phyloP scores from a whole-genome alignment of 2,888 invertebrate species.

The Phanerotoma sp. region DNA sequence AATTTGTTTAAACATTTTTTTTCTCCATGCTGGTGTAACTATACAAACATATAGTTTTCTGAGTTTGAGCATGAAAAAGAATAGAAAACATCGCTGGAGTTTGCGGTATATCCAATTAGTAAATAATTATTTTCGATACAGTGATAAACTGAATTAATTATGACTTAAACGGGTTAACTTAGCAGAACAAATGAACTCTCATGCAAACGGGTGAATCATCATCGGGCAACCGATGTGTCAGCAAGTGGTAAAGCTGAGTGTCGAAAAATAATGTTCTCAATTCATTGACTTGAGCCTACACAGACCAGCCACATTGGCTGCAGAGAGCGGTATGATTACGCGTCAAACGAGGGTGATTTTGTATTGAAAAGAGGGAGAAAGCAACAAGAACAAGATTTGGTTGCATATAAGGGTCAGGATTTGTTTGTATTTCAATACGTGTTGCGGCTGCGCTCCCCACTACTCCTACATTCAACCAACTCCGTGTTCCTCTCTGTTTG shows the following conservation, averaged over 20 bases:
- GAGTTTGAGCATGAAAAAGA: too few relatives aligned
- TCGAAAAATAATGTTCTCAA: constrained; percentile 7
- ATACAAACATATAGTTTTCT: too few relatives aligned
- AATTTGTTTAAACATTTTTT: too few relatives aligned
- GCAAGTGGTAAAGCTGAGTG: neutral
- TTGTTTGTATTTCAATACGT: constrained; percentile 45
- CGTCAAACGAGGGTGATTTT: neutral
- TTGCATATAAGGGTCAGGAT: constrained; percentile 34
- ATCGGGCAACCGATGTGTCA: neutral
- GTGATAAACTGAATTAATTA: too few relatives aligned
- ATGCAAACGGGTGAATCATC: constrained; percentile 2
- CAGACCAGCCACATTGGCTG: constrained; percentile 3
- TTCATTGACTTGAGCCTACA: constrained; percentile 10
- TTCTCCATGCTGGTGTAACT: too few relatives aligned
- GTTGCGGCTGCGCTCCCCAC: constrained; percentile 52
- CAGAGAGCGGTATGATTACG: neutral
- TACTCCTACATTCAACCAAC: constrained; percentile 23
- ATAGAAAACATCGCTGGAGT: too few relatives aligned
- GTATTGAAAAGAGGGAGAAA: constrained; percentile 6
- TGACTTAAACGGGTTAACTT: neutral
- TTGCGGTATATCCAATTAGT: too few relatives aligned
- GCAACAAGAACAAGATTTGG: neutral
- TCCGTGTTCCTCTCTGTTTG: constrained; percentile 41
- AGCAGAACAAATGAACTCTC: neutral
- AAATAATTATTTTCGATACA: too few relatives aligned